phyloP scores from a whole-genome alignment of 2,888 invertebrate species.

The Drosophila subquinaria region DNA sequence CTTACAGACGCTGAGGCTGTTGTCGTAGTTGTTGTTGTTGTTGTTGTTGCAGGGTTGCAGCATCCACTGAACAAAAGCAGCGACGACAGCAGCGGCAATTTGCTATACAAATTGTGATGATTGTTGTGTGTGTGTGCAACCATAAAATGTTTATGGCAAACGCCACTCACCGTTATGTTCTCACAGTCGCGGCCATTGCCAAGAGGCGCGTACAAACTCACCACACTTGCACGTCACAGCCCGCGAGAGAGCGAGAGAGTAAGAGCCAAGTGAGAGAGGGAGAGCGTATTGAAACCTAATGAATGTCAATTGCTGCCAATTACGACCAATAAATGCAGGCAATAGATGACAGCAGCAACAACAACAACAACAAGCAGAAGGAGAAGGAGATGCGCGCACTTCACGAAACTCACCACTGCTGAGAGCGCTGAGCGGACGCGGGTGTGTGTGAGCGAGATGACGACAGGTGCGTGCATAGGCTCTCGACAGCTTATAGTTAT shows the following conservation, averaged over 20 bases:
- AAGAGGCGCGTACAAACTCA: constrained; percentile 42
- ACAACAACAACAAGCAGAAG: constrained; percentile 37
- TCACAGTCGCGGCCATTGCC: constrained; percentile 64
- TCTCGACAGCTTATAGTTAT: constrained; percentile 51
- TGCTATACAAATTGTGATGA: constrained; percentile 14
- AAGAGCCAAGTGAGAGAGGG: constrained; percentile 21
- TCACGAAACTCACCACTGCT: constrained; percentile 48
- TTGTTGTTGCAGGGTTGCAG: constrained; percentile 56
- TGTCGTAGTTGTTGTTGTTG: constrained; percentile 8
- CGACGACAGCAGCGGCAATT: constrained; percentile 15
- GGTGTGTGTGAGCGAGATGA: constrained; percentile 68
- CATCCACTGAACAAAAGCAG: constrained; percentile 35
- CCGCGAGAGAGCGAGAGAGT: neutral
- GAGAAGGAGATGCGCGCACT: constrained; percentile 19
- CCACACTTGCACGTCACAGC: constrained; percentile 39
- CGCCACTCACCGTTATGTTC: constrained; percentile 55
- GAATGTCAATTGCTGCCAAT: constrained; percentile 84
- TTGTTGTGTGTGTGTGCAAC: constrained; percentile 32
- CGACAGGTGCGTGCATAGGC: constrained; percentile 60
- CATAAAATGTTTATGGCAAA: constrained; percentile 60
- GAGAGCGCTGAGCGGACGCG: constrained; percentile 27
- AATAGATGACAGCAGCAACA: constrained; percentile 57
- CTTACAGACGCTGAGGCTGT: constrained; percentile 43
- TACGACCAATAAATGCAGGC: constrained; percentile 83
- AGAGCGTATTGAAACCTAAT: constrained; percentile 81